Evolutionary conservation across 1,140 invertebrate genomes (phyloP).

Genomic region (Oryctes rhinoceros): DNA sequence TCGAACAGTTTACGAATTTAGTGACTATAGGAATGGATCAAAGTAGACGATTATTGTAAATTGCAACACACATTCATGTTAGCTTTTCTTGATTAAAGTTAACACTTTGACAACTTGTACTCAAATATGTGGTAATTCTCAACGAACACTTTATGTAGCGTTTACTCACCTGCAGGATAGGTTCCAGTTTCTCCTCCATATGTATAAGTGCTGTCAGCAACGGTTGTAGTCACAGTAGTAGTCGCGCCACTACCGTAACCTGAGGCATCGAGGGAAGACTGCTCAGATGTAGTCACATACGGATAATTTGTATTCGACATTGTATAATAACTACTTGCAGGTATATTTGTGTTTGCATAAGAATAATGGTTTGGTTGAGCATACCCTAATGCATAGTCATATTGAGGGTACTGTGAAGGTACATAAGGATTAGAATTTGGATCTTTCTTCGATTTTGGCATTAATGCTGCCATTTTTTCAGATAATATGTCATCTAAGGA

Average conservation of each 20-base stretch:
- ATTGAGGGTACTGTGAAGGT: slow-evolving; percentile 33
- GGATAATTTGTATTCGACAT: slow-evolving; percentile 24
- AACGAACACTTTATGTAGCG: neutral
- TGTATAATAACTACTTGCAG: neutral
- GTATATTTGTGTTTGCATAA: slow-evolving; percentile 17
- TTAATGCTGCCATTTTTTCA: slow-evolving; percentile 47
- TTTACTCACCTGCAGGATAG: slow-evolving; percentile 8
- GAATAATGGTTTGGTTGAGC: neutral
- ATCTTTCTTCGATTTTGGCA: slow-evolving; percentile 36
- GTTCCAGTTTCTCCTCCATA: neutral
- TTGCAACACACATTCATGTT: too few species aligned
- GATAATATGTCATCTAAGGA: slow-evolving; percentile 43
- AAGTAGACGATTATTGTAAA: too few species aligned
- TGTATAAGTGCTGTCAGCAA: neutral
- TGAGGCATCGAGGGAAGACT: neutral
- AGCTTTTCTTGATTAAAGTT: too few species aligned
- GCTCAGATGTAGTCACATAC: slow-evolving; percentile 24
- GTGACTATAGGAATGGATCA: too few species aligned
- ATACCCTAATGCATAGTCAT: slow-evolving; percentile 18
- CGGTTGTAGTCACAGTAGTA: neutral
- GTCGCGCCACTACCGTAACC: neutral
- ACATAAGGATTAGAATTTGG: slow-evolving; percentile 15
- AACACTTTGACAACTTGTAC: too few species aligned
- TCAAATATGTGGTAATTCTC: too few species aligned
- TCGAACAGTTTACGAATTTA: neutral